Evolutionary conservation across 1,140 invertebrate genomes (phyloP).

Genomic region (Lethrus apterus): DNA sequence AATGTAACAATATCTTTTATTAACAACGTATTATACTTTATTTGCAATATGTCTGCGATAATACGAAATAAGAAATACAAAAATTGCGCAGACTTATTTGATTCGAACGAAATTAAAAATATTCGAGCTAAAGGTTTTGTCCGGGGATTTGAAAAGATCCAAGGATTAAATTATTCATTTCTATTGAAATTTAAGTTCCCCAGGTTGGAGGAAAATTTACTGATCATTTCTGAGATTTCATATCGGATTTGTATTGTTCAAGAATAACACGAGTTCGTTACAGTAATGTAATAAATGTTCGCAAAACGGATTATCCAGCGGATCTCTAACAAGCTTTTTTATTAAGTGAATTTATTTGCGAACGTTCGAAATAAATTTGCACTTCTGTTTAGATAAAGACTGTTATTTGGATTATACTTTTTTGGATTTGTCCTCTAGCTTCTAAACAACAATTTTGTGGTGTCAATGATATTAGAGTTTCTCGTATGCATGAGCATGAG

Average conservation of each 20-base stretch:
- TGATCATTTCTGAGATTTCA: constrained; percentile 14
- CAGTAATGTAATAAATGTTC: constrained; percentile 7
- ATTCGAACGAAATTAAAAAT: constrained; percentile 10
- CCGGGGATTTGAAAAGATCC: constrained; percentile 10
- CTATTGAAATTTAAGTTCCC: constrained; percentile 14
- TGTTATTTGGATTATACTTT: too few relatives aligned
- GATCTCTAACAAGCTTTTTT: too few relatives aligned
- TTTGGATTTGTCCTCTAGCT: too few relatives aligned
- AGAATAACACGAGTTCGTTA: too few relatives aligned
- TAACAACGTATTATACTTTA: too few relatives aligned
- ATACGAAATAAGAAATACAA: too few relatives aligned
- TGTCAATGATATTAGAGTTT: too few relatives aligned
- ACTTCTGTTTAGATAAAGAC: too few relatives aligned
- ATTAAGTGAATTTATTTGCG: constrained; percentile 1
- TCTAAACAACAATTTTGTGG: too few relatives aligned
- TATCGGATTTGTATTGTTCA: constrained; percentile 14
- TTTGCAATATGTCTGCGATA: constrained; percentile 2
- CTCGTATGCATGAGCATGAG: too few relatives aligned
- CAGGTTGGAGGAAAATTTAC: constrained; percentile 13
- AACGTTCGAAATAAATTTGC: not conserved
- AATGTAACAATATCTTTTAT: constrained; percentile 6
- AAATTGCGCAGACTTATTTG: too few relatives aligned
- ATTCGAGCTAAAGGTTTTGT: constrained; percentile 11
- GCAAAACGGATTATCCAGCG: constrained; percentile 4
- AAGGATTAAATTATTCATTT: constrained; percentile 15